Evolutionary conservation across 2,888 invertebrate species (phyloP), one percentile per base, ranked within the genome.

Genomic region (Nasonovia ribisnigri): DNA sequence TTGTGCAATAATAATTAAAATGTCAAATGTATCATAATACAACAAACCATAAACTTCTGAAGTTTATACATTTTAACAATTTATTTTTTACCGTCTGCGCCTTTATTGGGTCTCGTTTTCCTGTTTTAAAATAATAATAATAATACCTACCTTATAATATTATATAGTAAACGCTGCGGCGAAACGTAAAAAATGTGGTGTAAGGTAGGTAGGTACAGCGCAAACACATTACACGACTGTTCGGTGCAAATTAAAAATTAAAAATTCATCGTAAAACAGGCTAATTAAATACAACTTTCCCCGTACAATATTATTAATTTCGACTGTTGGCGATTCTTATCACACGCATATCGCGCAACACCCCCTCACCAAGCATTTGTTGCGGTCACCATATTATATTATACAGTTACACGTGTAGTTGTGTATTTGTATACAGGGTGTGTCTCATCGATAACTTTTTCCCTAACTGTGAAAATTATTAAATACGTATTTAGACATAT

Each of bases 251-350:
- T 93, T 93, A 93, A 93, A 93, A 89, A 93, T 93, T 90, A 90
- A 93, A 93, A 93, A 93, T 93, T 84, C 93, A 84, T 90, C 93
- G 93, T 90, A 89, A 77, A 77, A 93, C 88, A 57, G 89, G 89
- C 89, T 93, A 93, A 93, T 93, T 93, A 93, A 93, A 93, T 89
- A 93, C 93, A 84, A 84, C 89, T 93, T 93, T 93, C 84, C 84
- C 42, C 29, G 48, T 92, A 67, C 60, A n/a, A n/a, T 84, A 67
- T 67, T 92, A 93, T 93, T 93, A 93, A 89, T 93, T 93, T 93
- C 43, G 46, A 10, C 89, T 57, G 89, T 57, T 93, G 84, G 54
- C 46, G 88, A 93, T 93, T 46, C 57, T 89, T 89, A 92, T 89
- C 89, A 84, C 89, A 93, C 89, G 89, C 92, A 89, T 84, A 84